Evolutionary conservation across 2,113 vertebrate species (phyloP), one percentile per base, ranked within the genome.

Genomic region (Urocitellus parryii): DNA sequence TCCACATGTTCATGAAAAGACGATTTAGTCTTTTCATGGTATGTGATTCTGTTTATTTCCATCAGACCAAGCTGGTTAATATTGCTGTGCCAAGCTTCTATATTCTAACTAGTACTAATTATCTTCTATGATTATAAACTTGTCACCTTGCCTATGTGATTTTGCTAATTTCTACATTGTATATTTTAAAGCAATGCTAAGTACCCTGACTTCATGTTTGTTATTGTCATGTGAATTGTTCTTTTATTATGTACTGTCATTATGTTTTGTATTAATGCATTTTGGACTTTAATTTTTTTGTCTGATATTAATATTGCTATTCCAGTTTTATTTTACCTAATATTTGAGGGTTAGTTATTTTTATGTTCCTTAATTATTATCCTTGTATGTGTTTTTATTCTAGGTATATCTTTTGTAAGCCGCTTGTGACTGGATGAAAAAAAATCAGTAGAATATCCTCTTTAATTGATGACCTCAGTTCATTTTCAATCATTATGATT

Each of bases 31-130:
- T 89, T 95, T 95, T 79, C 82, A 65, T 93, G 74, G 5, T n/a
- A 16, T 92, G 87, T 25, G 45, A 48, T 73, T 97, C 61, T 92
- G 42, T 82, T 83, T 86, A 34, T 37, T 90, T 45, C 29, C 85
- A 24, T 70, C 67, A 73, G 53, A 65, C 63, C 73, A 93, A 93
- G 65, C 34, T 90, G 34, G 32, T 82, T 63, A 91, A 90, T 92
- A 87, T 96, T 88, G 25, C 24, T 86, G 39, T 70, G 78, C 65
- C 76, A 96, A 95, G 81, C 17, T 20, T 63, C 42, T 70, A 24
- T 76, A 63, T 87, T 94, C 74, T 95, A 90, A 95, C 32, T 84
- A 48, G 39, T 89, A 72, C 25, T 88, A 76, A 92, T 80, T 94
- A 74, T 4, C 18, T 25, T 80, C 5, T 61, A 8, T 86, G 24